These are phyloP conservation scores for Drosophila acutilabella DNA, from an alignment of 2,888 invertebrate species.

Conservation along the genomic window DNA sequence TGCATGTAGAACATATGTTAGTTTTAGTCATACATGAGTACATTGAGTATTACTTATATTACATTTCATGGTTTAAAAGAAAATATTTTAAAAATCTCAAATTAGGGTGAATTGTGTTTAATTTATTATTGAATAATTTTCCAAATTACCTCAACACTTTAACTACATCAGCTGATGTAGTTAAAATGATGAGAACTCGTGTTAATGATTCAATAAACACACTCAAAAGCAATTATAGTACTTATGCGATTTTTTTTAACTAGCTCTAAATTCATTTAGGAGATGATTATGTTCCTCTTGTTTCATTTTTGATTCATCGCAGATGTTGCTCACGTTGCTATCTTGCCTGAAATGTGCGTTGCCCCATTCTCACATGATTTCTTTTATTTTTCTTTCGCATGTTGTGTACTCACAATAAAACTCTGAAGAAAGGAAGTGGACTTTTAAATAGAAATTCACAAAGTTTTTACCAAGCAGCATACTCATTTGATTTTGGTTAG, in stretches of 20 bases:
- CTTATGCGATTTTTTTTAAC: slow-evolving; percentile 1
- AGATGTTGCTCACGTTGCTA: slow-evolving; percentile 6
- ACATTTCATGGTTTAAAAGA: no score
- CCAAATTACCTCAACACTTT: not conserved
- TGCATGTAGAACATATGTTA: not conserved
- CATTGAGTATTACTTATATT: not conserved
- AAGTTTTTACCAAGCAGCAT: no score
- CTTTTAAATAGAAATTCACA: not conserved
- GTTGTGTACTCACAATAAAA: not conserved
- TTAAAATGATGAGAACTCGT: slow-evolving; percentile 12
- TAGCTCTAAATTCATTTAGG: slow-evolving; percentile 33
- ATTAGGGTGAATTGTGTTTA: not conserved
- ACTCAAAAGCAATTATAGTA: not conserved
- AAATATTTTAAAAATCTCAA: not conserved
- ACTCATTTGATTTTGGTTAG: not conserved
- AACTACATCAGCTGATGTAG: slow-evolving; percentile 20
- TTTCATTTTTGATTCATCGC: slow-evolving; percentile 17
- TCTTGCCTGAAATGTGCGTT: slow-evolving; percentile 33
- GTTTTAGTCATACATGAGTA: not conserved
- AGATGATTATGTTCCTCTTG: slow-evolving; percentile 16
- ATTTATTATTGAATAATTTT: not conserved
- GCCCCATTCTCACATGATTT: slow-evolving; percentile 22
- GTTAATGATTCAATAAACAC: slow-evolving; percentile 17
- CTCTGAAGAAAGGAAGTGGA: not conserved
- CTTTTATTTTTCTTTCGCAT: slow-evolving; percentile 8